These are phyloP conservation scores for Atherix ibis DNA, from an alignment of 2,888 invertebrate genomes.

Conservation along the genomic window DNA sequence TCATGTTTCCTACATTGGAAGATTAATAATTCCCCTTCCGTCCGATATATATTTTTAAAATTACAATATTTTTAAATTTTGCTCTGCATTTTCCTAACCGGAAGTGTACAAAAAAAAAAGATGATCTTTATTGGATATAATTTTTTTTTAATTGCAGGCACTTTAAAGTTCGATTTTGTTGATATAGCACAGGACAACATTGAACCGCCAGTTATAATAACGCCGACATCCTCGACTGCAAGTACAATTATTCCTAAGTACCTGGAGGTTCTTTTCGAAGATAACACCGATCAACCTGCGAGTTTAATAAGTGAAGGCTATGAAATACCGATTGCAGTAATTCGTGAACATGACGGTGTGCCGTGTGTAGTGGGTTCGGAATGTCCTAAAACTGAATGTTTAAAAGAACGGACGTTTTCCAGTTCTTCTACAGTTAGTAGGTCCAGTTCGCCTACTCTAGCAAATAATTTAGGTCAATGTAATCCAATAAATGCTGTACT, in stretches of 20 bases:
- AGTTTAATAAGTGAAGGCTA: slow-evolving; percentile 12
- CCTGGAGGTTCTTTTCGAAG: slow-evolving; percentile 48
- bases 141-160: slow-evolving; percentile 6
- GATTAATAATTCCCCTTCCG: too few species aligned
- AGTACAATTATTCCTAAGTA: slow-evolving; percentile 37
- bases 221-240: slow-evolving; percentile 12
- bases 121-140: neutral
- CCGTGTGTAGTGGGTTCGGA: slow-evolving; percentile 2
- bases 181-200: slow-evolving; percentile 11
- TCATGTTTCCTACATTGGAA: too few species aligned
- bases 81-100: too few species aligned
- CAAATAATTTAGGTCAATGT: slow-evolving; percentile 7
- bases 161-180: slow-evolving; percentile 9
- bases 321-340: slow-evolving; percentile 13
- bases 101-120: too few species aligned
- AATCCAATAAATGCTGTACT: slow-evolving; percentile 9
- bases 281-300: slow-evolving; percentile 24
- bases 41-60: too few species aligned
- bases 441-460: slow-evolving; percentile 9
- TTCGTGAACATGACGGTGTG: slow-evolving; percentile 2
- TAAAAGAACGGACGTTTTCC: slow-evolving; percentile 12
- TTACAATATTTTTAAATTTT: too few species aligned
- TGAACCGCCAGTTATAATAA: slow-evolving; percentile 13
- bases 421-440: slow-evolving; percentile 14
- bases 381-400: neutral